Evolutionary conservation across 2,113 vertebrate genomes (phyloP).

Genomic region (Engraulis encrasicolus): DNA sequence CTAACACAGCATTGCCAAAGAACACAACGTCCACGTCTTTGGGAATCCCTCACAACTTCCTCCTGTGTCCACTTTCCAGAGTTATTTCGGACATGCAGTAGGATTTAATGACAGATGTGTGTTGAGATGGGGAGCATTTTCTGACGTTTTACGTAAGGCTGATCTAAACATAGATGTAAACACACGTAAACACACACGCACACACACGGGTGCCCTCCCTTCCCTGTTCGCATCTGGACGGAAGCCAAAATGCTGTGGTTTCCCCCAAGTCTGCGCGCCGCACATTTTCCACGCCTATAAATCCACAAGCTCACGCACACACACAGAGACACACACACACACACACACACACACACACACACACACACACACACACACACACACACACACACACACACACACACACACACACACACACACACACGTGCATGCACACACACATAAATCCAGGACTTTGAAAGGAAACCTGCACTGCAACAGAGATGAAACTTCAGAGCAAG

Average conservation of each 20-base stretch:
- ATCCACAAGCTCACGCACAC: too few relatives aligned
- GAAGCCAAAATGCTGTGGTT: neutral
- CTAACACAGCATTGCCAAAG: neutral
- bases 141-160: constrained; percentile 8
- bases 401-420: too few relatives aligned
- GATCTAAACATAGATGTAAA: constrained; percentile 5
- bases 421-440: too few relatives aligned
- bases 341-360: too few relatives aligned
- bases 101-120: neutral
- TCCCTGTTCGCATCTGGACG: neutral
- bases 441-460: neutral
- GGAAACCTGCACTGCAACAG: neutral
- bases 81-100: neutral
- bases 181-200: neutral
- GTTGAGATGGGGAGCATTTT: neutral
- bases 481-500: neutral
- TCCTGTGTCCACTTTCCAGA: neutral
- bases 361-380: too few relatives aligned
- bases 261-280: neutral
- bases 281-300: constrained; percentile 7
- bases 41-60: constrained; percentile 2
- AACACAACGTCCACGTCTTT: neutral
- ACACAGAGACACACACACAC: too few relatives aligned
- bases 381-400: too few relatives aligned
- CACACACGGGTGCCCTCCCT: neutral